These are phyloP conservation scores for Brachyhypopomus gauderio DNA, from an alignment of 2,113 vertebrate species.

Conservation along the genomic window DNA sequence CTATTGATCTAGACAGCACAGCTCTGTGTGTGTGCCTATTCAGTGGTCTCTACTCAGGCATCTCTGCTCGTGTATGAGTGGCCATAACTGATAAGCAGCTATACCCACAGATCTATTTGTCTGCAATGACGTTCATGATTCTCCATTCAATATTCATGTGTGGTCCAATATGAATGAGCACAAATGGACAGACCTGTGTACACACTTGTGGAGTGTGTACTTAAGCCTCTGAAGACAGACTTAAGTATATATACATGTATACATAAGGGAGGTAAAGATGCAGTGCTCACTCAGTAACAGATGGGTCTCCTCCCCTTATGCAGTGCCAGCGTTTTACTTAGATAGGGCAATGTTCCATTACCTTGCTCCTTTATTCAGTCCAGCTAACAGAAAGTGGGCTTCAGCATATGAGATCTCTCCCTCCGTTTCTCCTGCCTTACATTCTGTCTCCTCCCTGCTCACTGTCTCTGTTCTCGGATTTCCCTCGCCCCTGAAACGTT, in stretches of 20 bases:
- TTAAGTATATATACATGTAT: no score
- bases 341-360: no score
- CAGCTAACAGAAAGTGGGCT: not conserved
- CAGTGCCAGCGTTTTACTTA: no score
- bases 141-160: not conserved
- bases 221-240: no score
- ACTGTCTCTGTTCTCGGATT: not conserved
- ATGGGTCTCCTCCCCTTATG: no score
- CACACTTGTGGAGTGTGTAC: no score
- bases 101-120: not conserved
- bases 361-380: not conserved
- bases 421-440: not conserved
- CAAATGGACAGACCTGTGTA: not conserved
- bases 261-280: no score
- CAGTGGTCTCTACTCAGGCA: not conserved
- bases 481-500: not conserved
- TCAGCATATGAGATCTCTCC: not conserved
- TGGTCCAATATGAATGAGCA: not conserved
- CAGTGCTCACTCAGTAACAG: no score
- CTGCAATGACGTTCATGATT: not conserved
- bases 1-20: constrained; percentile 26
- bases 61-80: not conserved
- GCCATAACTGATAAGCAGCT: not conserved
- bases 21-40: not conserved
- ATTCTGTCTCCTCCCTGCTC: not conserved